A percentile compares a stretch with the other conserved stretches of the same genome.
Conservation (phyloP, 92 coral and sea anemone genomes). For the Phenganax subtilis region DNA sequence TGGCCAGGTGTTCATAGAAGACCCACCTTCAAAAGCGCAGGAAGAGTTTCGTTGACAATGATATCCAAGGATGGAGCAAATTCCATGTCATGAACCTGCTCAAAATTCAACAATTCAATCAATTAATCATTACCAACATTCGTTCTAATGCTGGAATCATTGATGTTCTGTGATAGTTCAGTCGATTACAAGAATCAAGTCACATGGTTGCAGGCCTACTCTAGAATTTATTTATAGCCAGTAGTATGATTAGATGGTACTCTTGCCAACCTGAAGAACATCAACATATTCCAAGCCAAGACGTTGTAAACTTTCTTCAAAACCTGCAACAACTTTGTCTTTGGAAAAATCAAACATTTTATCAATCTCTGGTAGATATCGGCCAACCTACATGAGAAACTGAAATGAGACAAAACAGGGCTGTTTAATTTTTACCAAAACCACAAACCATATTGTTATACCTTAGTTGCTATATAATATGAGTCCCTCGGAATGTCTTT, state of each 20-base stretch:
- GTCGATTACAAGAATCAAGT: too few relatives aligned
- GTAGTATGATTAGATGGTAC: not conserved
- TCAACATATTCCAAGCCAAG: slow-evolving; percentile 75
- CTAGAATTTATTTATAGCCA: too few relatives aligned
- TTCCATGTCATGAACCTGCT: slow-evolving; percentile 95
- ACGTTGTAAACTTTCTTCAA: slow-evolving; percentile 90
- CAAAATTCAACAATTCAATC: not conserved
- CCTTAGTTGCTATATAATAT: slow-evolving; percentile 85
- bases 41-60: slow-evolving; percentile 77
- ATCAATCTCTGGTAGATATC: slow-evolving; percentile 79
- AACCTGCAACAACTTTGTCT: slow-evolving; percentile 74
- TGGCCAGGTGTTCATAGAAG: not conserved
- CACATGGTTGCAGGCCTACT: too few relatives aligned
- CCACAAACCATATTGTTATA: slow-evolving; percentile 11
- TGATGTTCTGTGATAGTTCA: too few relatives aligned
- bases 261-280: slow-evolving; percentile 69
- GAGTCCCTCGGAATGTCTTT: slow-evolving; percentile 72
- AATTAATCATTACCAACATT: not conserved
- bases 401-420: too few relatives aligned
- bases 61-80: slow-evolving; percentile 91
- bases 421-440: not conserved
- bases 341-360: slow-evolving; percentile 92
- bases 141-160: not conserved
- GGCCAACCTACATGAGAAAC: slow-evolving; percentile 63
- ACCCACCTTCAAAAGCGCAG: slow-evolving; percentile 87